Conservation (phyloP, 1,140 invertebrate species). For the Tetramorium alpestre region DNA sequence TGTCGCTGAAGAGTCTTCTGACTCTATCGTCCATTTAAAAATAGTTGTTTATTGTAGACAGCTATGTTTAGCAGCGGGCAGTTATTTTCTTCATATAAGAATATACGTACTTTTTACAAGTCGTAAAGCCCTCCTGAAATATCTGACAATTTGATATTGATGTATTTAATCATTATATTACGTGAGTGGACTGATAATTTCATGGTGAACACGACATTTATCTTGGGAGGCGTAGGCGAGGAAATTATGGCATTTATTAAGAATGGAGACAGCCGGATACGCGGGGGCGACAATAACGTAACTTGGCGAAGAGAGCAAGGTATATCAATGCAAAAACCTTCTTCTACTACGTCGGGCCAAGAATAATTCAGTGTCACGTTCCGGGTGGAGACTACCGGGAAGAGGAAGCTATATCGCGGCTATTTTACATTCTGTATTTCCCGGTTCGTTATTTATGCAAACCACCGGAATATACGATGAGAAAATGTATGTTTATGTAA, state of each 20-base stretch:
- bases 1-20: neutral
- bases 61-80: neutral
- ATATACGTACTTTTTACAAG: neutral
- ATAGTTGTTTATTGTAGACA: neutral
- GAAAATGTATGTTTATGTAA: conserved; percentile 79
- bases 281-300: conserved; percentile 53
- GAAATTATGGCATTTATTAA: conserved; percentile 49
- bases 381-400: conserved; percentile 21
- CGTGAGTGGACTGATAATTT: conserved; percentile 14
- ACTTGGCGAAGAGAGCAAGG: conserved; percentile 28
- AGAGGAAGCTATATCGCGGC: conserved; percentile 58
- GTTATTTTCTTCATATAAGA: neutral
- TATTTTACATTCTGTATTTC: conserved; percentile 79
- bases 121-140: neutral
- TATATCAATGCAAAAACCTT: conserved; percentile 59
- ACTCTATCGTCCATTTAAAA: neutral
- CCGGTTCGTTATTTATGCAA: conserved; percentile 82
- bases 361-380: conserved; percentile 66
- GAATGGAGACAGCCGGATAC: conserved; percentile 30
- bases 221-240: neutral
- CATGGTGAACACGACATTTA: neutral
- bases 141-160: neutral
- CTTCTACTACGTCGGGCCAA: conserved; percentile 34
- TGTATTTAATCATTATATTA: neutral
- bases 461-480: conserved; percentile 76